A percentile compares a stretch with the other conserved stretches of the same genome.
Conservation (phyloP, 1,140 invertebrate species). For the Lordiphosa collinella region DNA sequence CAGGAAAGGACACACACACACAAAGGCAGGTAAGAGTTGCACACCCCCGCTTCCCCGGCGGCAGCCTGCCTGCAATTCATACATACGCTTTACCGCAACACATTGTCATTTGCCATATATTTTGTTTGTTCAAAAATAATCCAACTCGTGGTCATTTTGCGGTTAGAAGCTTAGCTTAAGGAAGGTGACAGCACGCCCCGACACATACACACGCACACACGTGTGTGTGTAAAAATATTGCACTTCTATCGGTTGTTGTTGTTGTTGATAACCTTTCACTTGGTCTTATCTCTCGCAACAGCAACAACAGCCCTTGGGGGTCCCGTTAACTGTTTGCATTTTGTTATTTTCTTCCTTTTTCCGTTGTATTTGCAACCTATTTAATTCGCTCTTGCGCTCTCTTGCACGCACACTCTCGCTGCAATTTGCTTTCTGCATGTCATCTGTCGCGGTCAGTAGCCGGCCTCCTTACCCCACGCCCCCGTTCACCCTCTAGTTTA, state of each 20-base stretch:
- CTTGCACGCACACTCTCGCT: slow-evolving; percentile 26
- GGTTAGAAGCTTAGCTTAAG: slow-evolving; percentile 54
- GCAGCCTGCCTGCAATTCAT: slow-evolving; percentile 14
- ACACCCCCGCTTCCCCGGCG: background rate
- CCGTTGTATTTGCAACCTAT: slow-evolving; percentile 15
- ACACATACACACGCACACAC: slow-evolving; percentile 4
- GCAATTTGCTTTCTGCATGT: slow-evolving; percentile 55
- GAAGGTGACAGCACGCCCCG: slow-evolving; percentile 3
- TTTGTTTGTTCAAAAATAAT: slow-evolving; percentile 5
- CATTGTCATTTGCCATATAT: slow-evolving; percentile 22
- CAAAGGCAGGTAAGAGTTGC: slow-evolving; percentile 34
- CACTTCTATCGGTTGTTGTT: slow-evolving; percentile 22
- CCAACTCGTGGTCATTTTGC: slow-evolving; percentile 50
- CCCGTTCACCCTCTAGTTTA: slow-evolving; percentile 4
- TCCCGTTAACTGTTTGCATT: slow-evolving; percentile 18
- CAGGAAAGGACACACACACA: slow-evolving; percentile 1
- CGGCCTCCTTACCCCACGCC: slow-evolving; percentile 21
- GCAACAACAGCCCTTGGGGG: slow-evolving; percentile 11
- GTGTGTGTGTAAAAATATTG: slow-evolving; percentile 14
- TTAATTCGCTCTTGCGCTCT: slow-evolving; percentile 23
- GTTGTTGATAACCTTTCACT: slow-evolving; percentile 57
- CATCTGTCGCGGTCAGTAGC: slow-evolving; percentile 67
- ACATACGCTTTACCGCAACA: slow-evolving; percentile 22
- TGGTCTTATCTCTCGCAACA: slow-evolving; percentile 23
- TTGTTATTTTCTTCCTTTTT: slow-evolving; percentile 34